These are phyloP conservation scores for Henricia sp. DNA, from an alignment of 53 echinoderm and acorn worm species.

Conservation along the genomic window DNA sequence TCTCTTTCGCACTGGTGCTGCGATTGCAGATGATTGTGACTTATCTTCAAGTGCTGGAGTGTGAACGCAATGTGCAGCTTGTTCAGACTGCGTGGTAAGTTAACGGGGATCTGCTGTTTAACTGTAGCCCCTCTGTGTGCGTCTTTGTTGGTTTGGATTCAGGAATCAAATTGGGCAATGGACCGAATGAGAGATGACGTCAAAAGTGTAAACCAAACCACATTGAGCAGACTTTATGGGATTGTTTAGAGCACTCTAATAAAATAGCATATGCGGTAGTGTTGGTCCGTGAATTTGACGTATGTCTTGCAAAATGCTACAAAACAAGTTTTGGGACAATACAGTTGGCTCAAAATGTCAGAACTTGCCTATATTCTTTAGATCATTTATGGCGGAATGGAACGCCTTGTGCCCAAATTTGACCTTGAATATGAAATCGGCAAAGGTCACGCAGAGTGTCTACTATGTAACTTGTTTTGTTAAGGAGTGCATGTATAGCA, in stretches of 20 bases:
- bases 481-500: slow-evolving; percentile 2
- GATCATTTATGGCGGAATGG: too few species aligned
- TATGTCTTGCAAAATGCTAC: too few species aligned
- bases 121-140: slow-evolving; percentile 1
- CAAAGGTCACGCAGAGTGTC: slow-evolving; percentile 21
- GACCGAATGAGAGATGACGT: too few species aligned
- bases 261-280: too few species aligned
- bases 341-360: too few species aligned
- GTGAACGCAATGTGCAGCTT: slow-evolving; percentile 88
- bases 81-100: slow-evolving; percentile 99
- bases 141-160: slow-evolving; percentile 29
- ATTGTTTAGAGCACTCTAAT: too few species aligned
- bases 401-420: too few species aligned
- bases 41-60: slow-evolving; percentile 95
- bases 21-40: slow-evolving; percentile 99
- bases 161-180: neutral
- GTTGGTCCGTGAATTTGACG: too few species aligned
- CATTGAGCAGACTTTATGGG: too few species aligned
- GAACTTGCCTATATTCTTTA: too few species aligned
- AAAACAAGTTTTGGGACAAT: too few species aligned
- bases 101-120: neutral
- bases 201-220: too few species aligned
- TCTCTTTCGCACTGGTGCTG: slow-evolving; percentile 69
- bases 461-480: neutral
- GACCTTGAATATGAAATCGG: slow-evolving; percentile 12